Evolutionary conservation across 1,140 invertebrate genomes (phyloP).

Genomic region (Heliconius hewitsoni): DNA sequence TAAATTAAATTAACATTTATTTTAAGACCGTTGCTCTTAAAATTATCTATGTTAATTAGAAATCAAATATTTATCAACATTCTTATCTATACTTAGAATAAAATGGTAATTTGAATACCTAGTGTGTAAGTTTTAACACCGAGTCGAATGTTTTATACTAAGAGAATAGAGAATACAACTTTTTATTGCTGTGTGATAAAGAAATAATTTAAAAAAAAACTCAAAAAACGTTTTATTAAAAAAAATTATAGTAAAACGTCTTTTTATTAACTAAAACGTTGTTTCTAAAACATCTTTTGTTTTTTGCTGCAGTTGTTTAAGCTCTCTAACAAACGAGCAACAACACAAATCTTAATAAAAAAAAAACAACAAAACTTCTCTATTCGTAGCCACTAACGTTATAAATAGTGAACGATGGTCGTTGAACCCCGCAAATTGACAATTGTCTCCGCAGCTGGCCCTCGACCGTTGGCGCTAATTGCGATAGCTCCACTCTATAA

Average conservation of each 20-base stretch:
- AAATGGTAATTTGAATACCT: conserved; percentile 3
- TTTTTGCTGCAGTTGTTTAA: not conserved
- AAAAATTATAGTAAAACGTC: not conserved
- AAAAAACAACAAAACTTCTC: conserved; percentile 17
- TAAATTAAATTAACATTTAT: conserved; percentile 20
- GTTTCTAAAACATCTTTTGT: not conserved
- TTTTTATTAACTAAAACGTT: not conserved
- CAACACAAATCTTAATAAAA: conserved; percentile 15
- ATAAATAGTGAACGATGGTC: conserved; percentile 46
- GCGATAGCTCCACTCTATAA: conserved; percentile 56
- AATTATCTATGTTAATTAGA: conserved; percentile 20
- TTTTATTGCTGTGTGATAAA: not conserved
- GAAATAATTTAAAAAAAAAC: not conserved
- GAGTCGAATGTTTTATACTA: not conserved
- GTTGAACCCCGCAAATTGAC: conserved; percentile 65
- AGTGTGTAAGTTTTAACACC: not conserved
- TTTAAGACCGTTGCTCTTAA: conserved; percentile 16
- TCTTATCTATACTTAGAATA: conserved; percentile 15
- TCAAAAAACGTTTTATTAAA: not conserved
- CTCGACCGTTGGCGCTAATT: conserved; percentile 65
- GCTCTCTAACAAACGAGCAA: not conserved
- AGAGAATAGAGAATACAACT: not conserved
- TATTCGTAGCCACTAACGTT: conserved; percentile 27
- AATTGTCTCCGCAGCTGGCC: conserved; percentile 68
- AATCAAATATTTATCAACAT: conserved; percentile 14